Evolutionary conservation across 2,888 invertebrate species (phyloP), one percentile per base, ranked within the genome.

Genomic region (Tetropium fuscum): DNA sequence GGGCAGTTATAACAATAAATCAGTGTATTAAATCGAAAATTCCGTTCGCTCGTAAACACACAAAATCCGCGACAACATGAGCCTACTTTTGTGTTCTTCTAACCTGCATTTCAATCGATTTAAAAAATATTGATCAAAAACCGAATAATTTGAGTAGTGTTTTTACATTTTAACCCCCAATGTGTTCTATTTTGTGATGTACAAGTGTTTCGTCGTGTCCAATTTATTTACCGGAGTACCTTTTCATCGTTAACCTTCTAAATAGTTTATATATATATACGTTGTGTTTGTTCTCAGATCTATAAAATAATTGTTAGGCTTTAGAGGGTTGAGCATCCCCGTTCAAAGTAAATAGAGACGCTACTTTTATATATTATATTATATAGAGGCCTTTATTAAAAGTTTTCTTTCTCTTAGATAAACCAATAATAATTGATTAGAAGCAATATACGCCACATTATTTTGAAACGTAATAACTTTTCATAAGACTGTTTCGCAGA

Each of bases 161-260:
- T 69, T 67, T 66, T 55, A 43, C 54, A 38, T 44, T 63, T 63
- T 68, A 72, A 74, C 73, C 73, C 76, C 72, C 66, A 74, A 78
- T 78, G 78, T 80, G 79, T 79, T 79, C 78, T 70, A 71, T 71
- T 75, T 74, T 74, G 77, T 77, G 77, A 76, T 77, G 70, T 75
- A 60, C 65, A 66, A 69, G 71, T 73, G 71, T 74, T 70, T 70
- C 60, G 58, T 58, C 60, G 69, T 66, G 65, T 65, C 63, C 67
- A 65, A 59, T 62, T 67, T 27, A 51, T 63, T 63, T 56, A 61
- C 60, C 63, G 58, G 58, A 61, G 68, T 66, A 67, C 68, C 68
- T 69, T 68, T 63, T 40, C 53, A 57, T 67, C 58, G 66, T 66
- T 64, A n/a, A 64, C 40, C 51, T 63, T 64, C 63, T 61, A 54